Base-by-base conservation (phyloP, 64 coral and sea anemone genomes). In the Stichodactyla helianthus region DNA sequence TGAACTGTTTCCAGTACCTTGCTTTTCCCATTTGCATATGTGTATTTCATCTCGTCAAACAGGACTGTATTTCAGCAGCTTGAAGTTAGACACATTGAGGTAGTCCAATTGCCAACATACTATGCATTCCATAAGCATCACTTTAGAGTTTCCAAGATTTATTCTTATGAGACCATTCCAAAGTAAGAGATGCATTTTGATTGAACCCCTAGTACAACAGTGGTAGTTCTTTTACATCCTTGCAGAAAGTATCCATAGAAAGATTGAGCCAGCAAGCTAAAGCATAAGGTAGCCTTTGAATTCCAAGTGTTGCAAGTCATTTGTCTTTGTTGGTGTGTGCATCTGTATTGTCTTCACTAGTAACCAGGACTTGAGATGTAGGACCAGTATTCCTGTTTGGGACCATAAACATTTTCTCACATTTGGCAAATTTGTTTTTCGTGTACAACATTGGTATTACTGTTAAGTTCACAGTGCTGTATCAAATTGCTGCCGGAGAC, bases 251-350 rank as follows among this genome's bases (percentile, higher is more conserved):
- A 74, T 11, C 18, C 5, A 22, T 6, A 22, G 62, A 65, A n/a
- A 9, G 14, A 17, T n/a, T n/a, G 26, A 31, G 12, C n/a, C 9
- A 74, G 68, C 68, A 74, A 74, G 68, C 25, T 1, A 70, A 70
- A 70, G 65, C 65, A n/a, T 70, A 70, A 70, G 68, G 68, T 74
- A 74, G 68, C 63, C 63, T 68, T 68, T 74, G 4, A 31, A 74
- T 74, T 7, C 11, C 68, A 9, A 74, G 68, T 9, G 6, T 74
- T 74, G 10, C 23, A 1, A 31, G 25, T 31, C 25, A 74, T 74
- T 26, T 14, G 68, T 74, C 63, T 10, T 27, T 28, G 25, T 25
- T n/a, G 68, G n/a, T 74, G 1, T 74, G 7, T 31, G n/a, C 35
- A 3, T 65, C 20, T 13, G 5, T 22, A 65, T 65, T 65, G 19